These are phyloP conservation scores for Clarias macrocephalus DNA, from an alignment of 2,113 vertebrate genomes.

Conservation along the genomic window DNA sequence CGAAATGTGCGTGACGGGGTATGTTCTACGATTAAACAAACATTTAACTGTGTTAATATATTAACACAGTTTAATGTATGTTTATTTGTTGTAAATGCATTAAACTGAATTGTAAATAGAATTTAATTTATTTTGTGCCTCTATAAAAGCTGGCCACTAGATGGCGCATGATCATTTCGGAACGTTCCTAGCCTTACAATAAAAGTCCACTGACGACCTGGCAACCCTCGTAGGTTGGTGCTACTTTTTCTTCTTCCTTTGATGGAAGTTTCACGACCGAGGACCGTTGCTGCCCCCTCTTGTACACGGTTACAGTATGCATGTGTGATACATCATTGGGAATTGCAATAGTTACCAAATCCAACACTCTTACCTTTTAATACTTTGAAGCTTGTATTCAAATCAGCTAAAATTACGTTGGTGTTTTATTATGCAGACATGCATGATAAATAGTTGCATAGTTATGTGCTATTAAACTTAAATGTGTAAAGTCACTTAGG, in stretches of 20 bases:
- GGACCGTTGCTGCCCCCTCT: neutral
- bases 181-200: neutral
- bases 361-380: neutral
- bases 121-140: neutral
- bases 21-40: too few species aligned
- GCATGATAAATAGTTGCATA: neutral
- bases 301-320: neutral
- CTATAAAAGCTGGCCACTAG: neutral
- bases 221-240: neutral
- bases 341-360: neutral
- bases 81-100: neutral
- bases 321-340: neutral
- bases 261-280: neutral
- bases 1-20: too few species aligned
- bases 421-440: neutral
- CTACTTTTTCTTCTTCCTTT: neutral
- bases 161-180: neutral
- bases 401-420: neutral
- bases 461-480: neutral
- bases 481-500: neutral
- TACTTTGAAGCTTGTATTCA: neutral
- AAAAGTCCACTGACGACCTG: neutral
- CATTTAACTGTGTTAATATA: too few species aligned
- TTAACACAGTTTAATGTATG: too few species aligned
- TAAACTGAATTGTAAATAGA: neutral